Conservation (phyloP, 1,140 invertebrate species). For the Lamellibrachia luymesi region DNA sequence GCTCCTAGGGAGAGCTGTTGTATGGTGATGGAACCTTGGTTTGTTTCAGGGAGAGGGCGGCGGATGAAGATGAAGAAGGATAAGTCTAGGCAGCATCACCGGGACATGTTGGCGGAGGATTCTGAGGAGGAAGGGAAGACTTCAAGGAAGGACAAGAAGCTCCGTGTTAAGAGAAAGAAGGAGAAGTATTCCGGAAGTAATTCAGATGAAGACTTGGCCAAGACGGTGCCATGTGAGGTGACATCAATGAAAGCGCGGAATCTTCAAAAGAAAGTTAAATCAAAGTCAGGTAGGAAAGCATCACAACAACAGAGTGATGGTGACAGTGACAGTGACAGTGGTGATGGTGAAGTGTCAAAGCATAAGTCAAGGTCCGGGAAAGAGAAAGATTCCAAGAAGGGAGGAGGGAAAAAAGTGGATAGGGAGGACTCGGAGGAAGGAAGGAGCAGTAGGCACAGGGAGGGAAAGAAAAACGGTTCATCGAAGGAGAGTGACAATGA, state of each 20-base stretch:
- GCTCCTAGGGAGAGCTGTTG: not conserved
- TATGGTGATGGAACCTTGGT: not conserved
- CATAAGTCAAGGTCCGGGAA: not conserved
- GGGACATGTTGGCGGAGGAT: not conserved
- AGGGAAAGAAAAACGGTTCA: conserved; percentile 6
- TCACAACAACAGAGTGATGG: not conserved
- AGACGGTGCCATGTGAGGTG: not conserved
- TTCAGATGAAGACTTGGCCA: not conserved
- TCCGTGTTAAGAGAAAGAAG: not conserved
- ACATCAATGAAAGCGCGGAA: not conserved
- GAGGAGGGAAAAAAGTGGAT: conserved; percentile 4
- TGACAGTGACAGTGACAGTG: not conserved
- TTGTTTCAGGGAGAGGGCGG: not conserved
- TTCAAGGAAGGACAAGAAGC: not conserved
- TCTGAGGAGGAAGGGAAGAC: not conserved
- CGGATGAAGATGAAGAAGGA: not conserved
- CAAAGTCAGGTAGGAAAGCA: no score
- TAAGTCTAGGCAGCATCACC: not conserved
- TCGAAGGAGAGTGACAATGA: not conserved
- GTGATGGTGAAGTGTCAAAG: not conserved
- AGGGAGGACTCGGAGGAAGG: not conserved
- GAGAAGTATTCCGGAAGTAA: not conserved
- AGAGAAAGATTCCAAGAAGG: conserved; percentile 1
- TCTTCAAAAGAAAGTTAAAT: no score
- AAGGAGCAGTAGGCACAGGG: not conserved